phyloP scores from a whole-genome alignment of 2,888 invertebrate species.

The Autographa gamma region DNA sequence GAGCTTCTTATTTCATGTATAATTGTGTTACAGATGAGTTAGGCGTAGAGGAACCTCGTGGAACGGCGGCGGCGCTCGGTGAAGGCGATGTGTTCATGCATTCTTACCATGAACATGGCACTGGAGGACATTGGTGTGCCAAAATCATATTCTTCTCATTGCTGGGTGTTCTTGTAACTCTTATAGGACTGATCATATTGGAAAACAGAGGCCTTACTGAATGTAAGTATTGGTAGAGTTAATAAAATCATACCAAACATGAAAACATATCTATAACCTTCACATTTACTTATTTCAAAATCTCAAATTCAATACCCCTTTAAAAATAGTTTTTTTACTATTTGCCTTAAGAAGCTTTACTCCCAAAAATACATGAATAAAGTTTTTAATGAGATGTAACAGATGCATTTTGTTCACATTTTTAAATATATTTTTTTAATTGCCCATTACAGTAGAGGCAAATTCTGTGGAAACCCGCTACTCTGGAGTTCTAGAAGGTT shows the following conservation, averaged over 20 bases:
- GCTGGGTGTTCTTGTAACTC: conserved; percentile 91
- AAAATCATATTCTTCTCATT: conserved; percentile 94
- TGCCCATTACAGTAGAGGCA: conserved; percentile 80
- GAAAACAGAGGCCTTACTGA: conserved; percentile 94
- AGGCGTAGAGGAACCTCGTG: conserved; percentile 82
- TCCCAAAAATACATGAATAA: no score
- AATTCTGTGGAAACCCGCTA: conserved; percentile 91
- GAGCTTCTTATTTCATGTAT: conserved; percentile 23
- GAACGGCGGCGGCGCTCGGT: conserved; percentile 82
- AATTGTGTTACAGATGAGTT: conserved; percentile 81
- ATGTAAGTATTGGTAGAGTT: conserved; percentile 88
- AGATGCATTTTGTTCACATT: not conserved
- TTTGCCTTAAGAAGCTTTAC: no score
- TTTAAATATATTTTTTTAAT: not conserved
- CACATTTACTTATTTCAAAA: no score
- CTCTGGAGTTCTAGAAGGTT: conserved; percentile 93
- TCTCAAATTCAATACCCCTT: no score
- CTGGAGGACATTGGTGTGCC: conserved; percentile 95
- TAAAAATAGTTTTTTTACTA: no score
- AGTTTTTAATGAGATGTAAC: not conserved
- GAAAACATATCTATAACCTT: no score
- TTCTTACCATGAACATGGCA: conserved; percentile 92
- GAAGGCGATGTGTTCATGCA: conserved; percentile 94
- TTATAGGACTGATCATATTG: conserved; percentile 93
- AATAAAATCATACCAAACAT: no score